phyloP scores from a whole-genome alignment of 2,113 vertebrate genomes.

The Anhinga rufa region DNA sequence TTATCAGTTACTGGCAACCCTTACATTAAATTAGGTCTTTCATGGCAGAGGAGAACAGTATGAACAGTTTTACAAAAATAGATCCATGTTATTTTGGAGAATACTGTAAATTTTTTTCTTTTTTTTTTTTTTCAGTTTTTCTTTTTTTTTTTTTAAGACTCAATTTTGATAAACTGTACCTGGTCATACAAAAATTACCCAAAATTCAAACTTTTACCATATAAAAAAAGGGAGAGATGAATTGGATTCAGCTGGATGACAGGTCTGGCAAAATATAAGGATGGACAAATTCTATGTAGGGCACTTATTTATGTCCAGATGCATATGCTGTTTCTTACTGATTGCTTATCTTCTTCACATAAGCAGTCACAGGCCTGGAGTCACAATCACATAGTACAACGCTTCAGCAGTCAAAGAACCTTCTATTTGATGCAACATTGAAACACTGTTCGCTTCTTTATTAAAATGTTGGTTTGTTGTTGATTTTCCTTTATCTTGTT shows the following conservation, averaged over 20 bases:
- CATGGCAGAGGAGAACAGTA: conserved; percentile 76
- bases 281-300: conserved; percentile 70
- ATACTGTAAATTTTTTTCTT: conserved; percentile 52
- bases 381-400: conserved; percentile 67
- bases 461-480: conserved; percentile 54
- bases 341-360: conserved; percentile 66
- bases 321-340: conserved; percentile 62
- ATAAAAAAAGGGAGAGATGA: conserved; percentile 78
- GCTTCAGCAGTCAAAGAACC: conserved; percentile 67
- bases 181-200: conserved; percentile 79
- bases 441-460: conserved; percentile 56
- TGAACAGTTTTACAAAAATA: conserved; percentile 80
- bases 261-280: conserved; percentile 74
- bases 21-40: conserved; percentile 67
- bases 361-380: conserved; percentile 66
- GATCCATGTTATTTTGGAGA: conserved; percentile 74
- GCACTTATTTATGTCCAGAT: conserved; percentile 73
- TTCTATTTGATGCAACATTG: conserved; percentile 62
- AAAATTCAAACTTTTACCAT: conserved; percentile 75
- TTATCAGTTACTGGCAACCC: conserved; percentile 75
- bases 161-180: conserved; percentile 78
- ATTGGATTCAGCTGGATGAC: conserved; percentile 72
- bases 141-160: conserved; percentile 46
- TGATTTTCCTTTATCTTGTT: conserved; percentile 67
- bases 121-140: background rate